Percentiles rank a stretch among this genome's conserved stretches.
These are phyloP conservation scores for Sinhomidia bicolor DNA, from an alignment of 2,888 invertebrate species.

Conservation along the genomic window DNA sequence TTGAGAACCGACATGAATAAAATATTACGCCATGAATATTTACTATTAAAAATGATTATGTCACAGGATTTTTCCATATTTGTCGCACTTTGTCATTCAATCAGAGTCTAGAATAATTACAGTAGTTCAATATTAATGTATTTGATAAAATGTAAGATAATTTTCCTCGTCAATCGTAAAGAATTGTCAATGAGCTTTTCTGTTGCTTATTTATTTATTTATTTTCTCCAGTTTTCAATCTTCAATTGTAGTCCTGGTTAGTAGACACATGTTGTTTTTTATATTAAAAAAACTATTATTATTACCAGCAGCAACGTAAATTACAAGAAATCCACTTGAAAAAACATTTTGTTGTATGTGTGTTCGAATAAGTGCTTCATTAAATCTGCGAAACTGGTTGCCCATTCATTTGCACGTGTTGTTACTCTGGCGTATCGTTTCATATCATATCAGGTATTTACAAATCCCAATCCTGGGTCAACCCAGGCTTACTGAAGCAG, in stretches of 20 bases:
- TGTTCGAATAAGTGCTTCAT: not conserved
- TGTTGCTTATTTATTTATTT: no score
- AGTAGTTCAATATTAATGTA: not conserved
- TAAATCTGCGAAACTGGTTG: constrained; percentile 12
- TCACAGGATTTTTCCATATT: constrained; percentile 15
- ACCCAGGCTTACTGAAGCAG: constrained; percentile 34
- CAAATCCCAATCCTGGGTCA: constrained; percentile 22
- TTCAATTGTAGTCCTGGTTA: no score
- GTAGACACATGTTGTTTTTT: no score
- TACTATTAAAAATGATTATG: constrained; percentile 28
- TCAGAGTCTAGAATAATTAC: not conserved
- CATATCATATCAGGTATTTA: constrained; percentile 25
- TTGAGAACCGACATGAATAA: not conserved
- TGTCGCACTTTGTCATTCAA: not conserved
- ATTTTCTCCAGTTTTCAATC: no score
- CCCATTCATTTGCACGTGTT: not conserved
- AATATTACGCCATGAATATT: constrained; percentile 1
- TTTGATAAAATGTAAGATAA: no score
- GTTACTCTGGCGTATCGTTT: not conserved
- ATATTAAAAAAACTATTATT: no score
- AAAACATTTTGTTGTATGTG: not conserved
- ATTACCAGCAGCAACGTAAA: no score
- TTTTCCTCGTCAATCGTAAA: no score
- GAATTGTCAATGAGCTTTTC: no score
- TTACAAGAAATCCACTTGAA: no score